These are phyloP conservation scores for Eriosoma lanigerum DNA, from an alignment of 1,140 invertebrate genomes.

Conservation along the genomic window DNA sequence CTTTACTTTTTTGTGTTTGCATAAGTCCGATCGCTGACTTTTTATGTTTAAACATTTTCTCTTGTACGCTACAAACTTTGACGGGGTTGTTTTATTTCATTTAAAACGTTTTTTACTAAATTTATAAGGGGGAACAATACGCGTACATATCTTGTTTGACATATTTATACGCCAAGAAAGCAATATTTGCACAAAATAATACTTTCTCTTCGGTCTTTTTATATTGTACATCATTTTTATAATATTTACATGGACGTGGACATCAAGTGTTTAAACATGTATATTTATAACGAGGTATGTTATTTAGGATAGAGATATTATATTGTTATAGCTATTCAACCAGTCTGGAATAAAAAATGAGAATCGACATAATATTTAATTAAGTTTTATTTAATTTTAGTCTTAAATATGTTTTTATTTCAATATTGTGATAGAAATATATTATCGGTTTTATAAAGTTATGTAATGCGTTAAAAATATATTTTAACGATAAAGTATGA, in stretches of 20 bases:
- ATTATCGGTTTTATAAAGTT: no score
- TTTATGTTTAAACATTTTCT: slow-evolving; percentile 25
- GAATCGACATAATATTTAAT: no score
- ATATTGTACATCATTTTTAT: background rate
- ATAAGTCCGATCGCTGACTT: slow-evolving; percentile 26
- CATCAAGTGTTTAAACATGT: background rate
- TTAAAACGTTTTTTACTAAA: slow-evolving; percentile 40
- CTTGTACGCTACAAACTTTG: background rate
- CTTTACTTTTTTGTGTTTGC: slow-evolving; percentile 17
- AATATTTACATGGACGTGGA: background rate
- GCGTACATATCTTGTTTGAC: slow-evolving; percentile 26
- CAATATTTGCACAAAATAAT: slow-evolving; percentile 18
- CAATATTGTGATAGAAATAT: no score
- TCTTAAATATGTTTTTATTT: no score
- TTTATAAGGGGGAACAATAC: background rate
- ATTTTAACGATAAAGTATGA: no score
- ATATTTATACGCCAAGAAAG: background rate
- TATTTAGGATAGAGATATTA: no score
- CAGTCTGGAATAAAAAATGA: no score
- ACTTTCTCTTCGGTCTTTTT: background rate
- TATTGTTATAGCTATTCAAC: no score
- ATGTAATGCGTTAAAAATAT: no score
- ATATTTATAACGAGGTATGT: no score
- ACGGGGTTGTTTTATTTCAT: slow-evolving; percentile 46
- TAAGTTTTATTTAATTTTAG: no score